A percentile compares a stretch with the other conserved stretches of the same genome.
Conservation (phyloP, 2,888 invertebrate species). For the Torymus texanus region DNA sequence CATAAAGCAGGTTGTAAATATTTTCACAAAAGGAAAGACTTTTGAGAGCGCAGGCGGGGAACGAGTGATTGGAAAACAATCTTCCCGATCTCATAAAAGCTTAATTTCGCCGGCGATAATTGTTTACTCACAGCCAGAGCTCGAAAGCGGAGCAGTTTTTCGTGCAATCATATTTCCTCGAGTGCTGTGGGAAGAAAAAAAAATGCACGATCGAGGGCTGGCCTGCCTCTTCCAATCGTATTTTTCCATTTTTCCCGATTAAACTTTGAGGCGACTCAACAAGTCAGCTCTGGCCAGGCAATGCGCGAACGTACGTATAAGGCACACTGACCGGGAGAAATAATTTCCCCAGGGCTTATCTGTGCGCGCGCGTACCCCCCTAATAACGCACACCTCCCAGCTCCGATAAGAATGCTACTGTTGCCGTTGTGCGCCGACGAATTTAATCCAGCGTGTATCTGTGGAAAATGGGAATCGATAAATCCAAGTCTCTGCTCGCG, state of each 20-base stretch:
- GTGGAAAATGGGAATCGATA: background rate
- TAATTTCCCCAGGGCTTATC: conserved; percentile 43
- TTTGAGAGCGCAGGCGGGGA: no score
- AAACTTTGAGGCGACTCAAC: conserved; percentile 12
- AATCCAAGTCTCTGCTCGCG: background rate
- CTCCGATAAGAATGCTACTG: background rate
- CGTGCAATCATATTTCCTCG: no score
- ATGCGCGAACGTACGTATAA: background rate
- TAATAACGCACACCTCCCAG: background rate
- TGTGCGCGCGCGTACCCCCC: background rate
- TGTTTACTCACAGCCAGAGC: background rate
- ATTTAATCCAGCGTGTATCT: background rate
- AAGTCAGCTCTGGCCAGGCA: background rate
- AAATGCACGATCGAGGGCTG: no score
- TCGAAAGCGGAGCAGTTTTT: background rate
- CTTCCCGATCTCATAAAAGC: background rate
- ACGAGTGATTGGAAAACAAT: no score
- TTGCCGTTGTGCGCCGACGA: no score
- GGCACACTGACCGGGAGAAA: conserved; percentile 10
- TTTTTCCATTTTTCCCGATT: conserved; percentile 8
- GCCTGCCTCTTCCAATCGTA: no score
- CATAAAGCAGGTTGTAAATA: no score
- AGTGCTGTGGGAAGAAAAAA: no score
- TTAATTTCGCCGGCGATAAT: background rate
- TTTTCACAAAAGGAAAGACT: no score